phyloP scores from a whole-genome alignment of 2,797 vertebrate genomes.

The Bucorvus abyssinicus region DNA sequence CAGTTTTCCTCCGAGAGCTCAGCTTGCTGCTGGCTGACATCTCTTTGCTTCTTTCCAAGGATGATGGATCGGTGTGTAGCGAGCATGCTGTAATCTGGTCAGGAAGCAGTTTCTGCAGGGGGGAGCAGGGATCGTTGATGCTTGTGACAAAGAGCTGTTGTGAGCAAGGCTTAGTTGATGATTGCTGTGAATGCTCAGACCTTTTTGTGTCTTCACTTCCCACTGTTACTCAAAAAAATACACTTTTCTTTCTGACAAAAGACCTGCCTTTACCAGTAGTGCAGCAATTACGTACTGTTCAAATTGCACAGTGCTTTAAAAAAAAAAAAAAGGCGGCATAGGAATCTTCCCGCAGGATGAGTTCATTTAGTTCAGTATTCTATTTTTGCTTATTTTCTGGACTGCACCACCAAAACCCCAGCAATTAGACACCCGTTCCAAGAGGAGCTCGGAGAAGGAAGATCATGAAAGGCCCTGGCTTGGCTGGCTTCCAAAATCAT shows the following conservation, averaged over 20 bases:
- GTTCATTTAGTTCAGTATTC: slow-evolving; percentile 40
- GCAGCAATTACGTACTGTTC: slow-evolving; percentile 20
- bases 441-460: background rate
- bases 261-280: background rate
- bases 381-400: slow-evolving; percentile 53
- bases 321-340: background rate
- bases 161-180: background rate
- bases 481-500: slow-evolving; percentile 23
- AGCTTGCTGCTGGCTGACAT: slow-evolving; percentile 13
- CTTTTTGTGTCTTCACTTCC: slow-evolving; percentile 9
- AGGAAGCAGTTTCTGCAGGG: slow-evolving; percentile 14
- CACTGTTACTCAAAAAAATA: slow-evolving; percentile 11
- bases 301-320: slow-evolving; percentile 6
- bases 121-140: background rate
- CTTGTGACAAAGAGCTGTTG: background rate
- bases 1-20: slow-evolving; percentile 4
- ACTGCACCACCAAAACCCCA: background rate
- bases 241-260: background rate
- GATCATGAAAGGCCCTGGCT: slow-evolving; percentile 1
- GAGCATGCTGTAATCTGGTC: background rate
- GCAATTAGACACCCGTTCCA: slow-evolving; percentile 2
- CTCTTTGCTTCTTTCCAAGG: background rate
- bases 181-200: background rate
- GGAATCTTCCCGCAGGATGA: slow-evolving; percentile 26
- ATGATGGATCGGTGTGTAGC: background rate